Conservation (phyloP, 2,113 vertebrate species). For the Channa maculata region DNA sequence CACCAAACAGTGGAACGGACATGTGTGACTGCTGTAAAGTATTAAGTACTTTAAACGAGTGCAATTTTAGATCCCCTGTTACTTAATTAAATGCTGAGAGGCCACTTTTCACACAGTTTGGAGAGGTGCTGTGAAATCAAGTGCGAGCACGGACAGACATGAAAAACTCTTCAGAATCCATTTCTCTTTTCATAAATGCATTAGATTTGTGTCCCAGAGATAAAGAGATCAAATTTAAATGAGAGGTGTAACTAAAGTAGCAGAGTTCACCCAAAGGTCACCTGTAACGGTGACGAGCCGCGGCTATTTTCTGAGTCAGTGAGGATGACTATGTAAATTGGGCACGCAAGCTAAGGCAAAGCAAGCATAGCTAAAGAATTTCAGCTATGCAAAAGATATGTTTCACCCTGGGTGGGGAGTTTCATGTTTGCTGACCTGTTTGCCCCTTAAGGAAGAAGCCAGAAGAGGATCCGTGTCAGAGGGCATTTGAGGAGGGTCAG, state of each 20-base stretch:
- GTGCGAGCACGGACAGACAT: constrained; percentile 8
- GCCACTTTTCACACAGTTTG: constrained; percentile 29
- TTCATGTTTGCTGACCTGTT: constrained; percentile 11
- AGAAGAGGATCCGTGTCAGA: constrained; percentile 10
- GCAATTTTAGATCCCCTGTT: constrained; percentile 12
- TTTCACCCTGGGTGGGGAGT: constrained; percentile 13
- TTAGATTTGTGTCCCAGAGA: constrained; percentile 17
- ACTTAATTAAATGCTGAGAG: constrained; percentile 44
- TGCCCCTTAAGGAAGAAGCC: constrained; percentile 25
- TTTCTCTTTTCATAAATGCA: constrained; percentile 33
- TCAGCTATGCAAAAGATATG: constrained; percentile 27
- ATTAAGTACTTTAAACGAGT: background rate
- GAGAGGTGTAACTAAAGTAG: constrained; percentile 9
- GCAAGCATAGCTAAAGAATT: constrained; percentile 42
- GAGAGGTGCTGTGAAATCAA: constrained; percentile 35
- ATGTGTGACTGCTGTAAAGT: no score
- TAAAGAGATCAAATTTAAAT: constrained; percentile 22
- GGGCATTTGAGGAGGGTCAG: background rate
- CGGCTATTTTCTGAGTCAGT: constrained; percentile 54
- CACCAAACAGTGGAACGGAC: no score
- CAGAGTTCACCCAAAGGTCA: constrained; percentile 38
- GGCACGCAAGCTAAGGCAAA: constrained; percentile 44
- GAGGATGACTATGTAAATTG: constrained; percentile 46
- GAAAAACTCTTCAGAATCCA: constrained; percentile 31
- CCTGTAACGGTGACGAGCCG: constrained; percentile 20